These are phyloP conservation scores for Gallinago jamesoni DNA, from an alignment of 2,113 vertebrate species.

Conservation along the genomic window DNA sequence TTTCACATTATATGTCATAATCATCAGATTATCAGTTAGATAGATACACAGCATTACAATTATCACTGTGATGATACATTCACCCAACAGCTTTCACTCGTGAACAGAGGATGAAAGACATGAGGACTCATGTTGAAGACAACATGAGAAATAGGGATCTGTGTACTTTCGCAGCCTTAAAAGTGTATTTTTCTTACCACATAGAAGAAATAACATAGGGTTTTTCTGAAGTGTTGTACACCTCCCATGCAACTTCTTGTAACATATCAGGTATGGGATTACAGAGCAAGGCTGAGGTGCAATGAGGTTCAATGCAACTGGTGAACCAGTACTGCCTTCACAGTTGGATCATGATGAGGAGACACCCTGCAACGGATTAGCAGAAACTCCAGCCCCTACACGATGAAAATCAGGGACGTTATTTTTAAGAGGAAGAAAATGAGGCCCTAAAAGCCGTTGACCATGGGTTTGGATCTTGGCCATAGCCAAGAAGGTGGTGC, in stretches of 20 bases:
- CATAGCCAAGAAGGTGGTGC: background rate
- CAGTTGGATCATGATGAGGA: fast-evolving
- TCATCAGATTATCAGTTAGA: background rate
- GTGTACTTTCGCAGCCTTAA: background rate
- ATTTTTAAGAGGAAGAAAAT: background rate
- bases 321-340: background rate
- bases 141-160: background rate
- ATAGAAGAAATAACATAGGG: fast-evolving
- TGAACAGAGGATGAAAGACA: background rate
- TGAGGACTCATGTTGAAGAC: too few species aligned
- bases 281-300: background rate
- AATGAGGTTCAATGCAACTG: background rate
- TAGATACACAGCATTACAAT: background rate
- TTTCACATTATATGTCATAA: background rate
- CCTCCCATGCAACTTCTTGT: background rate
- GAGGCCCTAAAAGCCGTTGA: background rate
- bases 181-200: background rate
- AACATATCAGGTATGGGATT: fast-evolving
- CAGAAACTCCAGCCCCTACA: background rate
- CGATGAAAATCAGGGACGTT: fast-evolving
- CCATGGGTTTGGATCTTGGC: background rate
- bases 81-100: background rate
- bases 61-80: background rate
- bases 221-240: background rate
- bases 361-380: background rate